A percentile compares a stretch with the other conserved stretches of the same genome.
Evolutionary conservation across 2,797 vertebrate genomes (phyloP).

Genomic region (Chrysocyon brachyurus): DNA sequence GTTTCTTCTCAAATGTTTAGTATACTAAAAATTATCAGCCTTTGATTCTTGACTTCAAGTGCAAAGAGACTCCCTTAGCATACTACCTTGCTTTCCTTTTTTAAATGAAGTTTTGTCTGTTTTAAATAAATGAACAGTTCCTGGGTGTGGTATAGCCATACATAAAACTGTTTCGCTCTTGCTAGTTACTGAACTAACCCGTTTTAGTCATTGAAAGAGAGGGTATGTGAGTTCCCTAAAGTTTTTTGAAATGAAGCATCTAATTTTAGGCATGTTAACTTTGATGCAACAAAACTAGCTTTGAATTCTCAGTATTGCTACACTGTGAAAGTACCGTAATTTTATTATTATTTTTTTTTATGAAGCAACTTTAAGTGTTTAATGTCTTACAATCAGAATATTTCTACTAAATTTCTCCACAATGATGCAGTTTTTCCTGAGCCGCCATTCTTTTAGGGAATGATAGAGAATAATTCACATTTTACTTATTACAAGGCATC

Average conservation of each 20-base stretch:
- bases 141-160: background rate
- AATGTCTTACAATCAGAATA: background rate
- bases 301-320: constrained; percentile 42
- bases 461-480: constrained; percentile 41
- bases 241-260: background rate
- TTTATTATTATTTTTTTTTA: background rate
- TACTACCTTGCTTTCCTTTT: constrained; percentile 35
- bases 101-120: background rate
- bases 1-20: background rate
- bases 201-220: background rate
- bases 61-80: background rate
- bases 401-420: constrained; percentile 1
- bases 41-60: constrained; percentile 33
- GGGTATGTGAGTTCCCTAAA: background rate
- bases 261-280: background rate
- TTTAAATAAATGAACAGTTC: background rate
- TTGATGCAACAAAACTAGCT: constrained; percentile 24
- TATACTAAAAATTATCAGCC: background rate
- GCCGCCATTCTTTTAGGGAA: constrained; percentile 37
- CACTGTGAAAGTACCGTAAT: background rate
- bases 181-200: background rate
- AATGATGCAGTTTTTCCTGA: background rate
- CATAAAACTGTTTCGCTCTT: background rate
- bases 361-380: constrained; percentile 1
- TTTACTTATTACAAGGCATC: constrained; percentile 38